A percentile compares a stretch with the other conserved stretches of the same genome.
Conservation (phyloP, 2,888 invertebrate genomes). For the Merodon equestris region DNA sequence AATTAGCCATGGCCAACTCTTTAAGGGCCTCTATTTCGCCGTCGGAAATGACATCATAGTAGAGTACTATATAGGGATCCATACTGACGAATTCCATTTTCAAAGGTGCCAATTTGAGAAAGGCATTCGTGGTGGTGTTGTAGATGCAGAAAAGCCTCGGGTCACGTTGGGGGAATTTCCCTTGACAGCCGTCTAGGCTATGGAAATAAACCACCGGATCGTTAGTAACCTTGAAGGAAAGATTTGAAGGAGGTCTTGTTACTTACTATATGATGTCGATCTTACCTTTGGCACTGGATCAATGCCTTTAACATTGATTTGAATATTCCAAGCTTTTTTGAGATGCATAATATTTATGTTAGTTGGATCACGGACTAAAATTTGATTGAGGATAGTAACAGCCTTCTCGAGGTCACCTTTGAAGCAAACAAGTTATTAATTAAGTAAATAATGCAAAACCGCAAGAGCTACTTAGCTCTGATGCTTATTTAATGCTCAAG, state of each 20-base stretch:
- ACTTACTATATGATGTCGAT: neutral
- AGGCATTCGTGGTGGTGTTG: conserved; percentile 73
- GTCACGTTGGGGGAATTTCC: conserved; percentile 63
- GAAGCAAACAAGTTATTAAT: too few species aligned
- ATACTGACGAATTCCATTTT: conserved; percentile 74
- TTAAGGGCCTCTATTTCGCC: conserved; percentile 73
- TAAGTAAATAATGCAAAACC: too few species aligned
- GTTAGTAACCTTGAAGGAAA: neutral
- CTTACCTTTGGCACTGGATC: neutral
- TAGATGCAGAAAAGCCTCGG: conserved; percentile 72
- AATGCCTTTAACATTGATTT: conserved; percentile 28
- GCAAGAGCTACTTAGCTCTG: too few species aligned
- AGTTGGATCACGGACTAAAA: conserved; percentile 7
- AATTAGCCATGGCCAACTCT: conserved; percentile 69
- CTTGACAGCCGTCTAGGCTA: conserved; percentile 72
- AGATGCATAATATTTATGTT: conserved; percentile 23
- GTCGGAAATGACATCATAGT: conserved; percentile 73
- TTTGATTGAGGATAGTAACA: conserved; percentile 12
- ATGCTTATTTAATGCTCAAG: too few species aligned
- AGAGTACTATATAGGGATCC: conserved; percentile 75
- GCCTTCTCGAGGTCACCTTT: conserved; percentile 17
- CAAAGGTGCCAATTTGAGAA: conserved; percentile 73
- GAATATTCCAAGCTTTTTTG: conserved; percentile 26
- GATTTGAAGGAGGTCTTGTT: neutral
- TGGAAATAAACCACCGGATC: too few species aligned